Evolutionary conservation across 2,113 vertebrate species (phyloP).

Genomic region (Corythornis cristatus): DNA sequence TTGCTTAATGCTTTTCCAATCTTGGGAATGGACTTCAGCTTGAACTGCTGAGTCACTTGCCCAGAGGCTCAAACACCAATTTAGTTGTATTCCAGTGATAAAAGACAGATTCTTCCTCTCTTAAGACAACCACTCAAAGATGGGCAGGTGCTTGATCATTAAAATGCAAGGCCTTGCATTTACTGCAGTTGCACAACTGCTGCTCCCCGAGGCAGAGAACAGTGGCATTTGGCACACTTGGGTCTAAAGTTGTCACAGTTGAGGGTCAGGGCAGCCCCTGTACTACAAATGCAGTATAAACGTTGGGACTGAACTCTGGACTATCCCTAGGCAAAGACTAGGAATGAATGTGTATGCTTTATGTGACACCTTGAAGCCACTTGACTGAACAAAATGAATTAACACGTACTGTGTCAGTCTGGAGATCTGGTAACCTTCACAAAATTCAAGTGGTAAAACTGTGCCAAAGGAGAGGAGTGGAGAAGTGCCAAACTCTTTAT

Average conservation of each 20-base stretch:
- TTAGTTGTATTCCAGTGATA: too few relatives aligned
- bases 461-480: too few relatives aligned
- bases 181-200: not conserved
- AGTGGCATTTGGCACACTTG: not conserved
- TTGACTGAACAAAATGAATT: not conserved
- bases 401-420: slow-evolving; percentile 13
- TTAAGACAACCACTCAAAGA: not conserved
- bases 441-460: not conserved
- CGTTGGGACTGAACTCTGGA: not conserved
- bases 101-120: not conserved
- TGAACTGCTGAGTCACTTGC: not conserved
- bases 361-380: slow-evolving; percentile 8
- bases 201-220: not conserved
- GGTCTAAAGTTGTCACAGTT: not conserved
- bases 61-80: not conserved
- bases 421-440: not conserved
- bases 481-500: accelerated
- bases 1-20: not conserved
- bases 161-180: not conserved
- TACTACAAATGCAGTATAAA: not conserved
- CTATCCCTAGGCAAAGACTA: not conserved
- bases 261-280: too few relatives aligned
- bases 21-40: not conserved
- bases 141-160: not conserved
- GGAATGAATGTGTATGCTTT: not conserved